Conservation (phyloP, 2,113 vertebrate genomes). For the Calidris pugnax region DNA sequence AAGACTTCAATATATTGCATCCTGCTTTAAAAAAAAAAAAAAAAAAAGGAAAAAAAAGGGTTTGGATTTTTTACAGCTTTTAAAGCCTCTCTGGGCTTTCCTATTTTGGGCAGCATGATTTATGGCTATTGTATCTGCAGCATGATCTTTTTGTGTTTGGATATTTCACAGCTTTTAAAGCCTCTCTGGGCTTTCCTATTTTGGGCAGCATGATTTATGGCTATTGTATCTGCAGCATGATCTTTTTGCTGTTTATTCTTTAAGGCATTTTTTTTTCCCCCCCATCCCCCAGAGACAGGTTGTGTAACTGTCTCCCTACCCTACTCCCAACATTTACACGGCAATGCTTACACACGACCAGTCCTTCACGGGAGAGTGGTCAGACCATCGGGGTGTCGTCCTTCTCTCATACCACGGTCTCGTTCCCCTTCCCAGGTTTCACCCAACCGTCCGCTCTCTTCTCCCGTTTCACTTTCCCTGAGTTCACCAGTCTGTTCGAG, state of each 20-base stretch:
- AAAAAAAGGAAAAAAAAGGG: background rate
- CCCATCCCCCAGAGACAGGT: background rate
- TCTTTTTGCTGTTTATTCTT: background rate
- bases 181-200: constrained; percentile 69
- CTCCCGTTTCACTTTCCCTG: constrained; percentile 85
- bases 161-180: constrained; percentile 79
- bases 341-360: background rate
- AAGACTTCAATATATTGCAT: constrained; percentile 5
- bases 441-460: constrained; percentile 89
- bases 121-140: constrained; percentile 43
- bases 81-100: constrained; percentile 71
- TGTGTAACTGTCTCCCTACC: background rate
- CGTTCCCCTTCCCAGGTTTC: constrained; percentile 92
- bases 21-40: background rate
- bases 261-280: background rate
- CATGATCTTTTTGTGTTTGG: no score
- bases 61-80: constrained; percentile 77
- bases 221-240: constrained; percentile 8
- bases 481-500: constrained; percentile 87
- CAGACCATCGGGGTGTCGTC: fast-evolving
- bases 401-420: constrained; percentile 88
- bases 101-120: constrained; percentile 44
- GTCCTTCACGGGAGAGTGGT: background rate
- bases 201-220: constrained; percentile 48
- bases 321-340: background rate